Conservation (phyloP, 2,888 invertebrate species). For the Nephrotoma guestfalica region DNA sequence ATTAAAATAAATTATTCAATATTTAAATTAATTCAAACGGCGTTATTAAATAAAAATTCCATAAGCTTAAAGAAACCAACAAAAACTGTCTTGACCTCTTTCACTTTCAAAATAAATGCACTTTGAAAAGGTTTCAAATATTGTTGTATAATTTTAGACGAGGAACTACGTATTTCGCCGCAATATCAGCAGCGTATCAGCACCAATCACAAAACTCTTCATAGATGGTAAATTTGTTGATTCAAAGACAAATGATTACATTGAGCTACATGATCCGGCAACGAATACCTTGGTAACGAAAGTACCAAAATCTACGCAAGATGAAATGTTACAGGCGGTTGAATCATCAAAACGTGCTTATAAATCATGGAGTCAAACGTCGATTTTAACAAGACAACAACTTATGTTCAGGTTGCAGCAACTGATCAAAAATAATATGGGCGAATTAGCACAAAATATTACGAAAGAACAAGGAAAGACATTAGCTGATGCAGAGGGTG, state of each 20-base stretch:
- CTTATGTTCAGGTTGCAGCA: constrained; percentile 80
- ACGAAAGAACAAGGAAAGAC: constrained; percentile 97
- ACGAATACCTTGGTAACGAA: constrained; percentile 70
- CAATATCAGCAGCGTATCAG: neutral
- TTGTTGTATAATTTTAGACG: neutral
- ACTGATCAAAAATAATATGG: constrained; percentile 74
- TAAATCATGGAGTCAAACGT: constrained; percentile 77
- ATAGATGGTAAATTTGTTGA: constrained; percentile 91
- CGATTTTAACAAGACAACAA: constrained; percentile 84
- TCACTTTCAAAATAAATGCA: neutral
- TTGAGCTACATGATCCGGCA: constrained; percentile 91
- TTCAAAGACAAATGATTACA: constrained; percentile 85
- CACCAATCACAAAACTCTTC: constrained; percentile 76
- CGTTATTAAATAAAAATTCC: too few species aligned
- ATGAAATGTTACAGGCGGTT: constrained; percentile 82
- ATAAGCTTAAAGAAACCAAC: neutral
- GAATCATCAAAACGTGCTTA: constrained; percentile 68
- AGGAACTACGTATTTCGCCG: neutral
- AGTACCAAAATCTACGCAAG: constrained; percentile 80
- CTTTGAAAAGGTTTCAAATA: neutral
- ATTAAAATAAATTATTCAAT: neutral
- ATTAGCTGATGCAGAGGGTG: constrained; percentile 91
- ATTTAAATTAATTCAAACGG: neutral
- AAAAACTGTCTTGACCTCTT: neutral
- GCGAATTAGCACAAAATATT: constrained; percentile 78